Base-by-base conservation (phyloP, 2,888 invertebrate genomes). In the Resseliella maxima region DNA sequence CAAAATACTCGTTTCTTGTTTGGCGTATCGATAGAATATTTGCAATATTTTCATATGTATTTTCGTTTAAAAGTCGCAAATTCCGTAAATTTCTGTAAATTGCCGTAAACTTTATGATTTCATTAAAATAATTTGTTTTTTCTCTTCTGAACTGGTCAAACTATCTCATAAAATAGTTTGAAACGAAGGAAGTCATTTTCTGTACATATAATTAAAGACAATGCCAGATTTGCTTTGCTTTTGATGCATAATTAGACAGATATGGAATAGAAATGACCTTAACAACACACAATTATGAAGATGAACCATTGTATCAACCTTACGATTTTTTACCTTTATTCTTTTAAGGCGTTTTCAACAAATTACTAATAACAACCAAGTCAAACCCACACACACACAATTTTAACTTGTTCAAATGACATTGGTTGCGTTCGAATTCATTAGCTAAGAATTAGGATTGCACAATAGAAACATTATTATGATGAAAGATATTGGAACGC, bases 351-450 rank as follows among this genome's bases (percentile, higher is more conserved):
- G 59, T n/a, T 59, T 59, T 59, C 59, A 27, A 59, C 59, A 24
- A 24, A 24, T 3, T 24, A 59, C 24, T 59, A 3, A 24, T 24
- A 59, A 2, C 18, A 50, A 50, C 50, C 50, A 59, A 59, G 15
- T 31, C 0, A 12, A 31, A 31, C 72, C 72, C 31, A 72, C 72
- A 72, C 72, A 72, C 59, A 59, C 6, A 15, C 2, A 18, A 18
- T 15, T 18, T 72, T 72, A 5, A 10, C 31, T 72, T 72, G 15
- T 10, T 6, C 59, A 31, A 72, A 72, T n/a, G 72, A 35, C 72
- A 72, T 72, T 72, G 72, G 31, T 15, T 72, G 31, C 72, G 72
- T 72, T 72, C 72, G 72, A 35, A 18, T 31, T 35, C 31, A 72
- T 35, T 31, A 72, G 35, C 31, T 72, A 12, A 72, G 72, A 72